These are phyloP conservation scores for Squalus acanthias DNA, from an alignment of 2,797 vertebrate species.

Conservation along the genomic window DNA sequence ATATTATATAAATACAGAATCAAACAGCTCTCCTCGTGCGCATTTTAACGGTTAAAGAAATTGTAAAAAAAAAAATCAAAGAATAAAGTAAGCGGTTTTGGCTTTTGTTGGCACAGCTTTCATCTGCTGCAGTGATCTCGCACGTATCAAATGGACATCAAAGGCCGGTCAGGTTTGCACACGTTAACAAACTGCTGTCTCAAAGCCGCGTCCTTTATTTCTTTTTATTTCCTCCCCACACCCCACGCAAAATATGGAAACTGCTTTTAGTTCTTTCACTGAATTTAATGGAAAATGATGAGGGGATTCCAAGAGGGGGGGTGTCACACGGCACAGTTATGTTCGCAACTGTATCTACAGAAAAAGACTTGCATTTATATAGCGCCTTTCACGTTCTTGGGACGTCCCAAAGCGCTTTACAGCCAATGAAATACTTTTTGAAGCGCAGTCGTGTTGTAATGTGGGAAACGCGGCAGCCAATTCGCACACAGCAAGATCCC, in stretches of 20 bases:
- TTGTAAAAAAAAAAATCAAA: too few species aligned
- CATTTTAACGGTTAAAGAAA: not conserved
- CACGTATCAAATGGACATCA: not conserved
- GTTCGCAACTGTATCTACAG: not conserved
- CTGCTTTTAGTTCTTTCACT: not conserved
- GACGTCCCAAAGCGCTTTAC: too few species aligned
- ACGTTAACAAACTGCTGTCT: not conserved
- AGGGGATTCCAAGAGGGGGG: not conserved
- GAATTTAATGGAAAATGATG: not conserved
- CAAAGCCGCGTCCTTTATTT: too few species aligned
- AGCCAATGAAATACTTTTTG: too few species aligned
- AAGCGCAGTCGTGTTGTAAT: not conserved
- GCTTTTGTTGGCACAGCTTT: not conserved
- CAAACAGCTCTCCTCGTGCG: not conserved
- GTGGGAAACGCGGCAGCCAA: not conserved
- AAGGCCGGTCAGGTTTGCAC: too few species aligned
- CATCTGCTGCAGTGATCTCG: not conserved
- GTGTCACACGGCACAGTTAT: not conserved
- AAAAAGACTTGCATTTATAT: too few species aligned
- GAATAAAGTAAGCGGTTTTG: not conserved
- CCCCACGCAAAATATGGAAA: too few species aligned
- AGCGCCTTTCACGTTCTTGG: too few species aligned
- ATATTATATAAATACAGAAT: not conserved
- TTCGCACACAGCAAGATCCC: not conserved
- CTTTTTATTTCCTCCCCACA: too few species aligned